Evolutionary conservation across 2,113 vertebrate species (phyloP).

Genomic region (Morone chrysops): DNA sequence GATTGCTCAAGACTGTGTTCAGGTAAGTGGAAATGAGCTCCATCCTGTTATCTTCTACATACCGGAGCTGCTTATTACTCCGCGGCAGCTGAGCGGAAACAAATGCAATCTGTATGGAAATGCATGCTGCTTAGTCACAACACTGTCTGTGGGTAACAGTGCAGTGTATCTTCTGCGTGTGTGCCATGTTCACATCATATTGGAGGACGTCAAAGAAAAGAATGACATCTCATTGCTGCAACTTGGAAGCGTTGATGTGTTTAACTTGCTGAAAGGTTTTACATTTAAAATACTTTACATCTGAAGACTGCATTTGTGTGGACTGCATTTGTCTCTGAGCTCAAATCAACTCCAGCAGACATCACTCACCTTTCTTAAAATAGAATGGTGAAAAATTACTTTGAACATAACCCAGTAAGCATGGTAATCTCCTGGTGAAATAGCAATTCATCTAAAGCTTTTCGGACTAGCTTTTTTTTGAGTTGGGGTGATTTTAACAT

Average conservation of each 20-base stretch:
- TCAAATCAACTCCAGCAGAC: background rate
- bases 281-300: background rate
- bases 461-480: background rate
- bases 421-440: background rate
- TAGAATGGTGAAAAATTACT: background rate
- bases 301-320: background rate
- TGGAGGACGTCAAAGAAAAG: background rate
- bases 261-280: background rate
- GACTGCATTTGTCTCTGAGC: background rate
- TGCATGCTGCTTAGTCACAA: slow-evolving; percentile 51
- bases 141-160: slow-evolving; percentile 31
- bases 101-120: slow-evolving; percentile 77
- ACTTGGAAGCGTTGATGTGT: slow-evolving; percentile 6
- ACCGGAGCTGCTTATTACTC: slow-evolving; percentile 62
- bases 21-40: slow-evolving; percentile 61
- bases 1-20: slow-evolving; percentile 44
- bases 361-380: background rate
- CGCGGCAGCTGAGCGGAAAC: slow-evolving; percentile 59
- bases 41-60: slow-evolving; percentile 50
- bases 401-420: background rate
- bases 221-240: background rate
- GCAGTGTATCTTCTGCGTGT: slow-evolving; percentile 6
- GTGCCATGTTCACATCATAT: slow-evolving; percentile 36
- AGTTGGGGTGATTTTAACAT: background rate
- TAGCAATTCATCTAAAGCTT: background rate